Evolutionary conservation across 2,797 vertebrate genomes (phyloP), one percentile per base, ranked within the genome.

Genomic region (Pristis pectinata): DNA sequence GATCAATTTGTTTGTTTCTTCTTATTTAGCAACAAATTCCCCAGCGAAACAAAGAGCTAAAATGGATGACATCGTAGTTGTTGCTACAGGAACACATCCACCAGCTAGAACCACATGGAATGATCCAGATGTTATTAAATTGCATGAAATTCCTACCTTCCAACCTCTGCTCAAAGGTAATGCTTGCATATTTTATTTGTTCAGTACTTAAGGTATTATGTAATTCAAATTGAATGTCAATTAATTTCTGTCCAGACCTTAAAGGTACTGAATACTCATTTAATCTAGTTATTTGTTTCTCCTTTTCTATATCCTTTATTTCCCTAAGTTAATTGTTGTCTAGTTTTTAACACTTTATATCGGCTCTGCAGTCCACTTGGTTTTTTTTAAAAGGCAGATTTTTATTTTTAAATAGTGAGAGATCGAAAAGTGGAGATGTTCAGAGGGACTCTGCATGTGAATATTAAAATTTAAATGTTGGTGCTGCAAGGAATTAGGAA

Each of bases 31-130:
- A 85, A 97, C 98, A 76, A 98, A 98, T 0, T 98, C 98, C 15
- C 99, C 99, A 64, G 98, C 98, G 0, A 99, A 98, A 95, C 99
- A 99, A 10, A 98, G 98, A 95, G 99, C 99, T 5, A 99, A 98
- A 97, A 99, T 99, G 99, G 99, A 99, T 1, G 99, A 99, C 95
- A 99, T 99, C 0, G 98, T 99, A 82, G 98, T 99, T 0, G 99
- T 99, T 94, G 97, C 99, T 27, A 98, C 97, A 92, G 99, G 99
- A 94, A 99, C 98, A 0, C 99, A 99, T 67, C 97, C 44, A 37
- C 70, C 99, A 0, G 97, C 98, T 70, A 96, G 98, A 53, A 99
- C 99, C 0, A 98, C 99, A 95, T 98, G 99, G 96, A 99, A 97
- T 0, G 99, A 99, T 96, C 99, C 99, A 0, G 99, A 99, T 95